Evolutionary conservation across 1,140 invertebrate genomes (phyloP).

Genomic region (Aphis gossypii): DNA sequence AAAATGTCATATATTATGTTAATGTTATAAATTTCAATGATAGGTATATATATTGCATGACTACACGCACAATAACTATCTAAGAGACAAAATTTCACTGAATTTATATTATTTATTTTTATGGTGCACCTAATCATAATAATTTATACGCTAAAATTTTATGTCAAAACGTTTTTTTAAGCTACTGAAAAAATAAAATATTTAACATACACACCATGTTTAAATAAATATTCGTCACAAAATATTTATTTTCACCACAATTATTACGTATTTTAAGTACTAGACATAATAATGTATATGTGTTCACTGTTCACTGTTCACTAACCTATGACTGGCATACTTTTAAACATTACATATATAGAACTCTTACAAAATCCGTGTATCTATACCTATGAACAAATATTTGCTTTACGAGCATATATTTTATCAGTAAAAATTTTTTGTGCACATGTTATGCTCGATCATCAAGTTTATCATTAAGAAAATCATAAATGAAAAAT

Average conservation of each 20-base stretch:
- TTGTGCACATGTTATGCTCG: background rate
- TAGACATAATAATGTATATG: background rate
- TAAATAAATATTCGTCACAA: background rate
- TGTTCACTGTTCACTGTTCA: background rate
- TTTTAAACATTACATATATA: background rate
- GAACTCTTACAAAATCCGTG: background rate
- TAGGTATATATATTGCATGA: background rate
- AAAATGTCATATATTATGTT: background rate
- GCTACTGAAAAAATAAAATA: background rate
- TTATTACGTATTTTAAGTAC: background rate
- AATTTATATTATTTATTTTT: conserved; percentile 1
- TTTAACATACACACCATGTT: background rate
- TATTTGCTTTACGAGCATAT: conserved; percentile 2
- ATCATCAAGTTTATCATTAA: background rate
- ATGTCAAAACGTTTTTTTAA: background rate
- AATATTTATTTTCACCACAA: background rate
- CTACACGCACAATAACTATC: background rate
- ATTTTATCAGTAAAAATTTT: conserved; percentile 2
- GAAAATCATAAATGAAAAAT: conserved; percentile 44
- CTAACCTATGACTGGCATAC: background rate
- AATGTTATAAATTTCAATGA: background rate
- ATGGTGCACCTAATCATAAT: background rate
- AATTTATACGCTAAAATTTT: background rate
- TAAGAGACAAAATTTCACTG: background rate
- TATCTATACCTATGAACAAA: background rate